Evolutionary conservation across 2,797 vertebrate genomes (phyloP).

Genomic region (Diceros bicornis): DNA sequence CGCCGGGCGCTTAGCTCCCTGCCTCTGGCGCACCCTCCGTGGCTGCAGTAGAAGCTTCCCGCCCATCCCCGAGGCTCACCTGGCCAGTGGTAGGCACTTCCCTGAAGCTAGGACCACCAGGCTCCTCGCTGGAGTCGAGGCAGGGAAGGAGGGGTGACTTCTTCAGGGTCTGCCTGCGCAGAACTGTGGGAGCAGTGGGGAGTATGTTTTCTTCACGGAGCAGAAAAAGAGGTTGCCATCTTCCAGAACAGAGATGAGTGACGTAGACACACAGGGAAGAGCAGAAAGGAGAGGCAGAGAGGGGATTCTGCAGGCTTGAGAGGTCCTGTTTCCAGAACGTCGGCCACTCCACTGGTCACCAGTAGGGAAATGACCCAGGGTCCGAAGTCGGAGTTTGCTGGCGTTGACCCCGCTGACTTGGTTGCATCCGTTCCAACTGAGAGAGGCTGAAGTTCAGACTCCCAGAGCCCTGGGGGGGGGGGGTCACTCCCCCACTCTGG

Average conservation of each 20-base stretch:
- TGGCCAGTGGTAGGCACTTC: not conserved
- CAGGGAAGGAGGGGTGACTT: not conserved
- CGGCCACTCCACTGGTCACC: too few relatives aligned
- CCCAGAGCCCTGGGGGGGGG: not conserved
- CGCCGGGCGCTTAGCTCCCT: not conserved
- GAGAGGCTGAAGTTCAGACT: not conserved
- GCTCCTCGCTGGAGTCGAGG: not conserved
- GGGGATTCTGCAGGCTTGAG: not conserved
- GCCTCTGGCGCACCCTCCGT: fast-evolving
- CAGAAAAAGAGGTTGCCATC: not conserved
- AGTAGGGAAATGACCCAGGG: not conserved
- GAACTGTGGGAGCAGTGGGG: not conserved
- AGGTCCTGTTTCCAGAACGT: not conserved
- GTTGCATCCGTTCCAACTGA: not conserved
- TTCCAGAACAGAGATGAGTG: not conserved
- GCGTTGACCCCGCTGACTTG: not conserved
- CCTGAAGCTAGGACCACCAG: too few relatives aligned
- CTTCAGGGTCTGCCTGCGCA: not conserved
- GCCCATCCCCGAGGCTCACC: not conserved
- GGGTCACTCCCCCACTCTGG: not conserved
- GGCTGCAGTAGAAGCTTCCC: not conserved
- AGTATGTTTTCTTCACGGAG: not conserved
- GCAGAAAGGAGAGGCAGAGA: not conserved
- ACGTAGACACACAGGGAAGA: not conserved
- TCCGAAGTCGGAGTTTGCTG: not conserved